A percentile compares a stretch with the other conserved stretches of the same genome.
Conservation (phyloP, 2,113 vertebrate species). For the Thryonomys swinderianus region DNA sequence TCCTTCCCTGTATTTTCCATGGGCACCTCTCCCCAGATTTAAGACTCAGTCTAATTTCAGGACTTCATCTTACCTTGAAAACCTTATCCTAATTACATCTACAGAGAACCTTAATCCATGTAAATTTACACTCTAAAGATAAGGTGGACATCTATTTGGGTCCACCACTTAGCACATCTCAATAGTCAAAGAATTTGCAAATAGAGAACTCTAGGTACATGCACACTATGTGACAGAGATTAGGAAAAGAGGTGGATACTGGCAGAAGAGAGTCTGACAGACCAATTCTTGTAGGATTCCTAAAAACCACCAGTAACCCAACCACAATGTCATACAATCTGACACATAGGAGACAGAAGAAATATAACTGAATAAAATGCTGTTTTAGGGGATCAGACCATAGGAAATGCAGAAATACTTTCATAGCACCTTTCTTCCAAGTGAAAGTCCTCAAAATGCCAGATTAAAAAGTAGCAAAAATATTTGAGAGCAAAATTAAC, state of each 20-base stretch:
- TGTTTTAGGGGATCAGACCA: conserved; percentile 16
- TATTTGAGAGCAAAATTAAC: conserved; percentile 58
- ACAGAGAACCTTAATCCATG: not conserved
- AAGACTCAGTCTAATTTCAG: not conserved
- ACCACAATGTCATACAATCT: not conserved
- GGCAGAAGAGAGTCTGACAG: not conserved
- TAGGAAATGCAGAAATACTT: conserved; percentile 34
- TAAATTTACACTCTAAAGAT: not conserved
- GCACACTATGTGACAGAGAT: not conserved
- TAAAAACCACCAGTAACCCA: not conserved
- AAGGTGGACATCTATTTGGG: not conserved
- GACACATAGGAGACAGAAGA: not conserved
- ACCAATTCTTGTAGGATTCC: not conserved
- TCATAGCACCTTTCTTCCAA: conserved; percentile 6
- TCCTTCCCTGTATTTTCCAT: not conserved
- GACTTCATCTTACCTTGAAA: not conserved
- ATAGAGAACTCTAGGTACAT: not conserved
- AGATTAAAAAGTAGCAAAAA: conserved; percentile 9
- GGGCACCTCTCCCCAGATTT: not conserved
- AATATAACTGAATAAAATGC: not conserved
- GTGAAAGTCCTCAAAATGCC: not conserved
- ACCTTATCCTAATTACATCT: not conserved
- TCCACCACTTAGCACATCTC: not conserved
- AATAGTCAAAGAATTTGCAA: not conserved
- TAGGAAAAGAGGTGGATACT: not conserved